Base-by-base conservation (phyloP, 2,888 invertebrate species). In the Xanthia icteritia region DNA sequence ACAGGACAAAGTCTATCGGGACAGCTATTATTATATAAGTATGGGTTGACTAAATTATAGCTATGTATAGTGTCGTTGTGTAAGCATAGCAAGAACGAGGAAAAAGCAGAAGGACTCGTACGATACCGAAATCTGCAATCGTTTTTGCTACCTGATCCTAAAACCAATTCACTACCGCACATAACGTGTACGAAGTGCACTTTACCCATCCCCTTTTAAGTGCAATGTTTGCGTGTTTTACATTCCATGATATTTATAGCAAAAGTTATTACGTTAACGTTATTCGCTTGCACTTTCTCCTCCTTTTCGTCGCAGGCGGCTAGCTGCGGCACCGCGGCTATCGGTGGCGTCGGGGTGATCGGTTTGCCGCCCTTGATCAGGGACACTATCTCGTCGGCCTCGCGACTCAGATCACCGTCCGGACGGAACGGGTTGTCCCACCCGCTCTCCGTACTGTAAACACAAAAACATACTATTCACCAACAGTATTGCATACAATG, bases 371-470 rank as follows among this genome's bases (percentile, higher is more conserved):
- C 99, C 96, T 99, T 99, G 94, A 99, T 99, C 96, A 99, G 97
- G 92, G 99, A 99, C 84, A 99, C 99, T 90, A 99, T 99, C 97
- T 99, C 99, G 95, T 99, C 99, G 45, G 99, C 99, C 96, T 99
- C 99, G 90, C 98, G 97, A 92, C 99, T 99, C 92, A 99, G 97
- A 96, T 99, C 99, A 82, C 99, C 99, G 91, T 99, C 99, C 48
- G 99, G 99, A 93, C 99, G 98, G 97, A 99, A 99, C 77, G 99
- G 99, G 96, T 99, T 99, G 96, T 99, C 99, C 98, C 99, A 99
- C 86, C 99, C 99, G 93, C 99, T 99, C 94, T 99, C 99, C 94
- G 98, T 98, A 96, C 99, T 99, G 97, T 27, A 89, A 91, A 75
- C 67, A 82, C 60, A 75, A 85, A 75, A 61, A 79, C 61, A 36